Base-by-base conservation (phyloP, 2,888 invertebrate species). In the Serrognathus titanus region DNA sequence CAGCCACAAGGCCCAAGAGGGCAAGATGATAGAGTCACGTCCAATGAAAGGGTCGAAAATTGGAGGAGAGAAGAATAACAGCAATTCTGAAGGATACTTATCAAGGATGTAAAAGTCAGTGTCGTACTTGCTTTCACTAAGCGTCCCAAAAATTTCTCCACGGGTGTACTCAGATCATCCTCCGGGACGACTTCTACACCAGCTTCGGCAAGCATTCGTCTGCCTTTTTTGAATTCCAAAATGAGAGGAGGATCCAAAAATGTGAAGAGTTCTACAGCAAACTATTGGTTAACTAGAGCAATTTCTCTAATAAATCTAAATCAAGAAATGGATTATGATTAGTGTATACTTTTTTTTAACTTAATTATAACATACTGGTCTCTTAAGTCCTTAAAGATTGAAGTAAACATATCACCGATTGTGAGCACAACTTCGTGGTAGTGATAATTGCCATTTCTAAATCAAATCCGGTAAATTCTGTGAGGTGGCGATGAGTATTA, bases 101-200 rank as follows among this genome's bases (percentile, higher is more conserved):
- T 99, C 99, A 76, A 99, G 82, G 51, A 99, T 96, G 73, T 94
- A 99, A 81, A 97, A 99, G 77, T 99, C 99, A 0, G 99, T 99
- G 71, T 94, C 92, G 75, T 96, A 99, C 63, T 77, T 0, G 94
- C 92, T 71, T 91, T 90, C 1, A 99, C 93, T 35, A 99, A 79
- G 53, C 91, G 84, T 0, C 99, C 99, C 0, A 99, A 82, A 1
- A 97, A 80, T 74, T 98, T 98, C 80, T 98, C 97, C 72, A 92
- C 92, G 0, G 97, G 92, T 0, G 97, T 97, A 12, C 91, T 94
- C n/a, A 99, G 81, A 77, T 99, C 99, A 58, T 99, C 98, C 71
- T 97, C 96, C 64, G 94, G 93, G 0, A 90, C 97, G 54, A 94
- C 83, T 58, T 87, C 92, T 12, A 97, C 89, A 1, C 88, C 90